Conservation (phyloP, 2,113 vertebrate species). For the Pygoscelis antarcticus region DNA sequence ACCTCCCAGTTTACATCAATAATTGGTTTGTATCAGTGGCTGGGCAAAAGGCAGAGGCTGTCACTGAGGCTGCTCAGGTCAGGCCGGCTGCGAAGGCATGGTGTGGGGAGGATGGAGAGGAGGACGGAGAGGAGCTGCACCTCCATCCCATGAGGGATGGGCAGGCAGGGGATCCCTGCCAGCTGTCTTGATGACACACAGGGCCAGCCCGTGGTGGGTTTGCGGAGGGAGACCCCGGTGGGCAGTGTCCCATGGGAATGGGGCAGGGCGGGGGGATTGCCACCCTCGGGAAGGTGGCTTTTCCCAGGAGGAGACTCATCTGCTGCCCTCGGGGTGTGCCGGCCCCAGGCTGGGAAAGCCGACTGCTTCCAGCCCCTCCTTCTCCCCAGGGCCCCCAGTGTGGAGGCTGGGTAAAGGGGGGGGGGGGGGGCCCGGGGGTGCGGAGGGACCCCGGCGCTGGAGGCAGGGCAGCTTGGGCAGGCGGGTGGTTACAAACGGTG, state of each 20-base stretch:
- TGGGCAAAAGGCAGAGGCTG: not conserved
- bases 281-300: not conserved
- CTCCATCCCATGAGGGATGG: rapidly evolving
- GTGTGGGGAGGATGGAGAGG: not conserved
- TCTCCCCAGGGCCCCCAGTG: not conserved
- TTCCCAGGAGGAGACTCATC: not conserved
- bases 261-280: not conserved
- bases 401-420: not conserved
- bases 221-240: not conserved
- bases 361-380: not conserved
- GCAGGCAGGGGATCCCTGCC: not conserved
- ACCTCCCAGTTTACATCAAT: not conserved
- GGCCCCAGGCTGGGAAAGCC: not conserved
- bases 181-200: not conserved
- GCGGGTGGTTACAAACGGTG: rapidly evolving
- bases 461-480: not conserved
- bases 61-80: not conserved
- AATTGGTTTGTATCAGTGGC: not conserved
- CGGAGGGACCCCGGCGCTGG: rapidly evolving
- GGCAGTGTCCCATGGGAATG: rapidly evolving
- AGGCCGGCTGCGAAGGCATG: rapidly evolving
- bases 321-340: rapidly evolving
- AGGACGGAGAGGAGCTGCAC: not conserved
- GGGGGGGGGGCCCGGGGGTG: not conserved
- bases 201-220: no score